Evolutionary conservation across 2,888 invertebrate species (phyloP), one percentile per base, ranked within the genome.

Genomic region (Coenonympha arcania): DNA sequence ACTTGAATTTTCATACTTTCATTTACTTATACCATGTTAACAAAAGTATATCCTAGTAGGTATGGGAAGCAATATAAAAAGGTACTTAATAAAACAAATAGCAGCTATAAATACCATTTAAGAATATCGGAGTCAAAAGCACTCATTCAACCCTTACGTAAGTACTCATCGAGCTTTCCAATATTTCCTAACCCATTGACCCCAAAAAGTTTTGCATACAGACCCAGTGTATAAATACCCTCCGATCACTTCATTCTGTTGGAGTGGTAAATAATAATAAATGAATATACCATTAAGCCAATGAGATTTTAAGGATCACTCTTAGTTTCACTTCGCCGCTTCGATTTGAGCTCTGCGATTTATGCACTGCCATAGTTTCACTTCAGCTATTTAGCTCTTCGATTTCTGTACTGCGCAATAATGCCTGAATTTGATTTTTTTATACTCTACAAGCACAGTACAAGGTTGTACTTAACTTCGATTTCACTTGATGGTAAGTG

Each of bases 181-280:
- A 44, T 40, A 50, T 40, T 43, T 43, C 37, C 44, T 44, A 50
- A 52, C 49, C 45, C 48, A 39, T 48, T 51, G 56, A 51, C 53
- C 52, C 46, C 50, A 50, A 56, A 55, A 56, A 34, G 44, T 44
- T 44, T 50, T 55, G 57, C 52, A 56, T 60, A 52, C 47, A 46
- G 47, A 59, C 46, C 18, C 28, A 44, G 33, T 24, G 45, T n/a
- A n/a, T 41, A 44, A 44, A 44, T 15, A 44, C 24, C 15, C 22
- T 20, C 9, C 33, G 24, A 34, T 34, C 28, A 18, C 28, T 44
- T 11, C 22, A 16, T 24, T 22, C 33, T 42, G 19, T n/a, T 24
- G 24, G 24, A 44, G 34, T 34, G 16, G 34, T 26, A 44, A 44
- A 44, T 44, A 44, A 44, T 44, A 33, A 43, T 43, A 43, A 34